Conservation (phyloP, 2,113 vertebrate genomes). For the Morone saxatilis region DNA sequence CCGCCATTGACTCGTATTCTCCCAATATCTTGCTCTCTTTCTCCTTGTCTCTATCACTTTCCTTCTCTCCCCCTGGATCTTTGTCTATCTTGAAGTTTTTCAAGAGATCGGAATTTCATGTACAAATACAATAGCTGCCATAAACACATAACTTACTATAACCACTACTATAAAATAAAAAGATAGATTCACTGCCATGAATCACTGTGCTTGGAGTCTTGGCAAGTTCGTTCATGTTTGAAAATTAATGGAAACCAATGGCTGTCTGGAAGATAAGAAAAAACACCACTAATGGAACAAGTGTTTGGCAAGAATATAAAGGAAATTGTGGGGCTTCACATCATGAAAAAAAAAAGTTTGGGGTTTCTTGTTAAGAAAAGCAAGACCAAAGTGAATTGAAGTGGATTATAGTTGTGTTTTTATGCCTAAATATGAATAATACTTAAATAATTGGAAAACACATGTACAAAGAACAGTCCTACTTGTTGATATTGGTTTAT, state of each 20-base stretch:
- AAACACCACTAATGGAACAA: too few relatives aligned
- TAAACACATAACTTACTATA: too few relatives aligned
- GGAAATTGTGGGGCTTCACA: too few relatives aligned
- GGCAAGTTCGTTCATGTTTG: background rate
- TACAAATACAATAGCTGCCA: background rate
- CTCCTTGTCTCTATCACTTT: slow-evolving; percentile 13
- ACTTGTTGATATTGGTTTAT: slow-evolving; percentile 20
- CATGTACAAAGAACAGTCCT: background rate
- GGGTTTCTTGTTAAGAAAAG: background rate
- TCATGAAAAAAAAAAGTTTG: too few relatives aligned
- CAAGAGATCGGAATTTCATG: background rate
- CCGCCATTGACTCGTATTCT: slow-evolving; percentile 13
- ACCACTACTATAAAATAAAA: background rate
- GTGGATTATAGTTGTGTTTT: background rate
- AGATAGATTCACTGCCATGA: background rate
- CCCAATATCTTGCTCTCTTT: background rate
- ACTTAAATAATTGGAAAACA: background rate
- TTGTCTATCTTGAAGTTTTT: slow-evolving; percentile 6
- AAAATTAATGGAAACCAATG: background rate
- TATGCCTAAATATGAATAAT: background rate
- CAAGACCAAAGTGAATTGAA: background rate
- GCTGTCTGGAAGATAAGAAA: too few relatives aligned
- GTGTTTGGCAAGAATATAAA: too few relatives aligned
- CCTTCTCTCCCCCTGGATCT: background rate
- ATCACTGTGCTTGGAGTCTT: background rate